Conservation (phyloP, 2,888 invertebrate genomes). For the Apamea sordens region DNA sequence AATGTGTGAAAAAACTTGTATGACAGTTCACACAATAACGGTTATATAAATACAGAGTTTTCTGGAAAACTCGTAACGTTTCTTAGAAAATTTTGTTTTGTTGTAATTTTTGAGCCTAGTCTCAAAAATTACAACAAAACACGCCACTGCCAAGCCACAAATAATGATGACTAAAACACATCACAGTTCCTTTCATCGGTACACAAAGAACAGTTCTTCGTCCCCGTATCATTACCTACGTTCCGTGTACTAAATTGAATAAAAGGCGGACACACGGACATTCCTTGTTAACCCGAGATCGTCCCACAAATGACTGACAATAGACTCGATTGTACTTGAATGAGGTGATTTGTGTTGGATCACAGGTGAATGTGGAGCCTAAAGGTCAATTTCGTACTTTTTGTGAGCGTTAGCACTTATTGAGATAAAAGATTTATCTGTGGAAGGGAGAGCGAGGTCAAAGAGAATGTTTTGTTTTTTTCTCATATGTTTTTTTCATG, state of each 20-base stretch:
- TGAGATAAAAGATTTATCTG: slow-evolving; percentile 47
- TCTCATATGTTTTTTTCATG: slow-evolving; percentile 1
- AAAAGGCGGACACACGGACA: slow-evolving; percentile 72
- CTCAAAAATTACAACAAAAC: slow-evolving; percentile 10
- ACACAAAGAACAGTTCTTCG: slow-evolving; percentile 57
- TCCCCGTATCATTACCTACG: slow-evolving; percentile 64
- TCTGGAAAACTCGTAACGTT: not conserved
- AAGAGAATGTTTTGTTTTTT: slow-evolving; percentile 9
- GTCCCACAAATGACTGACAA: slow-evolving; percentile 79
- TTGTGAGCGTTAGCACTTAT: slow-evolving; percentile 49
- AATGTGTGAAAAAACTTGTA: not conserved
- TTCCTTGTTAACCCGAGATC: slow-evolving; percentile 75
- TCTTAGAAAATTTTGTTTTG: not conserved
- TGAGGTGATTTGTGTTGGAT: slow-evolving; percentile 72
- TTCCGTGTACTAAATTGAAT: slow-evolving; percentile 67
- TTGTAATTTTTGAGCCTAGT: too few relatives aligned
- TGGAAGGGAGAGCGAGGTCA: not conserved
- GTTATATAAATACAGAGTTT: not conserved
- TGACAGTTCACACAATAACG: not conserved
- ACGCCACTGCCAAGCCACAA: slow-evolving; percentile 30
- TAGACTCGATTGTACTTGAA: slow-evolving; percentile 74
- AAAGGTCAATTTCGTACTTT: slow-evolving; percentile 64
- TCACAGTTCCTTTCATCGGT: slow-evolving; percentile 55
- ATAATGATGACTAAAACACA: slow-evolving; percentile 50
- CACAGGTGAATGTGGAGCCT: slow-evolving; percentile 64